Evolutionary conservation across 2,113 vertebrate species (phyloP).

Genomic region (Paratilapia polleni): DNA sequence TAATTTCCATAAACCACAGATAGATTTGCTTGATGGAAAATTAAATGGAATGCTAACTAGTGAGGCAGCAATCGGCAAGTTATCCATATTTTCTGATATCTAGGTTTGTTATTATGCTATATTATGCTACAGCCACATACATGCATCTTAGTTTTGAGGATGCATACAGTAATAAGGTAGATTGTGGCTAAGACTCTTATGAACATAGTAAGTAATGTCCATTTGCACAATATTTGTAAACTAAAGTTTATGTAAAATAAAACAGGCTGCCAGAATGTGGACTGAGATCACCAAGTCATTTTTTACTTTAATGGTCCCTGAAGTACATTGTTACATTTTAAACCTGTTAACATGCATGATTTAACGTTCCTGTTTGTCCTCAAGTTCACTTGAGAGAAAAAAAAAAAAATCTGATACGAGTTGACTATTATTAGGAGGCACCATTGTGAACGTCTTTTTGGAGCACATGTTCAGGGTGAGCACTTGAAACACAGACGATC

Average conservation of each 20-base stretch:
- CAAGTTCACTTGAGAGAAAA: not conserved
- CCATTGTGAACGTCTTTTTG: not conserved
- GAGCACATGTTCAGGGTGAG: not conserved
- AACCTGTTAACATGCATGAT: slow-evolving; percentile 32
- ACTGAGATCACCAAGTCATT: not conserved
- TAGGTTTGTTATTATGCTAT: slow-evolving; percentile 20
- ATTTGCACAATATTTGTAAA: slow-evolving; percentile 45
- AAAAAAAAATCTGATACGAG: not conserved
- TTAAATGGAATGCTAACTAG: slow-evolving; percentile 27
- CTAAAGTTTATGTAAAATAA: slow-evolving; percentile 23
- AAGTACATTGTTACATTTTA: slow-evolving; percentile 25
- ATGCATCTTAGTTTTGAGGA: slow-evolving; percentile 23
- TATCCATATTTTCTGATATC: slow-evolving; percentile 31
- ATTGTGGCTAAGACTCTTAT: not conserved
- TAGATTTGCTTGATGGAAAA: slow-evolving; percentile 32
- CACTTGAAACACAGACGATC: not conserved
- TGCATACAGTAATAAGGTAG: slow-evolving; percentile 4
- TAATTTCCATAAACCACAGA: slow-evolving; percentile 40
- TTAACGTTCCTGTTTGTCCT: slow-evolving; percentile 7
- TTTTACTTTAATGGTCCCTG: not conserved
- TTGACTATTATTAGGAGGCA: not conserved
- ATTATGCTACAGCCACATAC: slow-evolving; percentile 5
- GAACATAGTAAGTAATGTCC: slow-evolving; percentile 33
- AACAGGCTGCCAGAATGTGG: not conserved
- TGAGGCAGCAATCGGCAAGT: slow-evolving; percentile 7